A percentile compares a stretch with the other conserved stretches of the same genome.
Conservation (phyloP, 92 coral and sea anemone genomes). For the Epizoanthus ramosus region DNA sequence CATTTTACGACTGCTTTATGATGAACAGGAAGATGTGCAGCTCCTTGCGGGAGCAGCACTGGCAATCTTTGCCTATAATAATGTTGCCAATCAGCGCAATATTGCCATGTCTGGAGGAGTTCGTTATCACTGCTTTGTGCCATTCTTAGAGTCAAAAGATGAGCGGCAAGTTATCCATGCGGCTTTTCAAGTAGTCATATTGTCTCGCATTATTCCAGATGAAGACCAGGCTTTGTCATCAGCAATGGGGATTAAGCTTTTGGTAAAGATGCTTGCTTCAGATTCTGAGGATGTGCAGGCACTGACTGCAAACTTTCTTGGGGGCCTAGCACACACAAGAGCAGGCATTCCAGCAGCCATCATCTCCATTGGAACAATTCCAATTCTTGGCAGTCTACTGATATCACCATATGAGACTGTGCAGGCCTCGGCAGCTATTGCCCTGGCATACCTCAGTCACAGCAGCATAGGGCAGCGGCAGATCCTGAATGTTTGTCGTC, state of each 20-base stretch:
- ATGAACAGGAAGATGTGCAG: slow-evolving; percentile 79
- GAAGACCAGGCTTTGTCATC: slow-evolving; percentile 91
- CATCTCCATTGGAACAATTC: slow-evolving; percentile 88
- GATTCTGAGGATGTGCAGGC: slow-evolving; percentile 81
- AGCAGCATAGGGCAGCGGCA: slow-evolving; percentile 95
- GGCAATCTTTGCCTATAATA: slow-evolving; percentile 89
- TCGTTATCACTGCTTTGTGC: slow-evolving; percentile 74
- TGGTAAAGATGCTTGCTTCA: slow-evolving; percentile 75
- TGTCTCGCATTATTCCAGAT: slow-evolving; percentile 93
- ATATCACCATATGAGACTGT: slow-evolving; percentile 87
- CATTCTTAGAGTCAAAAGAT: slow-evolving; percentile 78
- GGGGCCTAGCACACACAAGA: slow-evolving; percentile 94
- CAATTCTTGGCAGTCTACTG: slow-evolving; percentile 73
- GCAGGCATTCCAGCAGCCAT: slow-evolving; percentile 98
- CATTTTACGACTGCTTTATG: slow-evolving; percentile 72
- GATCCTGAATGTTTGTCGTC: slow-evolving; percentile 88
- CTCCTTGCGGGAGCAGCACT: slow-evolving; percentile 90
- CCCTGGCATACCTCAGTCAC: slow-evolving; percentile 91
- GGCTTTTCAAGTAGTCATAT: slow-evolving; percentile 89
- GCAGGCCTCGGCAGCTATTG: slow-evolving; percentile 86
- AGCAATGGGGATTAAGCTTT: slow-evolving; percentile 84
- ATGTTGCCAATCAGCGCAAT: slow-evolving; percentile 82
- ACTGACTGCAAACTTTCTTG: slow-evolving; percentile 87
- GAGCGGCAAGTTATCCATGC: slow-evolving; percentile 71
- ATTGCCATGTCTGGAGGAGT: slow-evolving; percentile 89